phyloP scores from a whole-genome alignment of 2,113 vertebrate genomes.

The Carassius gibelio region DNA sequence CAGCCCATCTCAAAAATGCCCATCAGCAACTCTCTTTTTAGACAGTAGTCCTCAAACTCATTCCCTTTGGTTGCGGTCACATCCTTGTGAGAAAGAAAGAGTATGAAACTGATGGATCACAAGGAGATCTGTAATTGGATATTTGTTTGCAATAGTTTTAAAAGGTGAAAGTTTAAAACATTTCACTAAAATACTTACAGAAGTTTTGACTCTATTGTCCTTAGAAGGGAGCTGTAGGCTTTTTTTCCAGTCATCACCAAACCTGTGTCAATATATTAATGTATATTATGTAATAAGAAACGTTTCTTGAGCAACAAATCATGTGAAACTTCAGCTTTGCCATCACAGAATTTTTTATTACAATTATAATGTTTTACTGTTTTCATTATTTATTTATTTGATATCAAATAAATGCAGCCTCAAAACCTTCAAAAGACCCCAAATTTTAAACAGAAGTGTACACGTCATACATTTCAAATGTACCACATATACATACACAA shows the following conservation, averaged over 20 bases:
- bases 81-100: conserved; percentile 64
- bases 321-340: too few species aligned
- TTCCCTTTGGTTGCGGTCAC: conserved; percentile 81
- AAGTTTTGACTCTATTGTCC: conserved; percentile 71
- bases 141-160: too few species aligned
- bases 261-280: conserved; percentile 55
- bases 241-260: conserved; percentile 78
- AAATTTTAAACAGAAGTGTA: too few species aligned
- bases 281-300: too few species aligned
- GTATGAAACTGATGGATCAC: not conserved
- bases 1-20: conserved; percentile 84
- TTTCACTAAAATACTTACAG: conserved; percentile 57
- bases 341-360: too few species aligned
- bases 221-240: conserved; percentile 72
- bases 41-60: conserved; percentile 83
- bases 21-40: conserved; percentile 81
- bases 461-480: too few species aligned
- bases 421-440: too few species aligned
- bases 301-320: too few species aligned
- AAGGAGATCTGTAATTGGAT: not conserved
- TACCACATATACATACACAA: too few species aligned
- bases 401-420: too few species aligned
- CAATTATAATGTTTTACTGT: too few species aligned
- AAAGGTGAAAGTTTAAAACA: not conserved
- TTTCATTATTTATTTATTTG: too few species aligned